Base-by-base conservation (phyloP, 37 sponge, comb jelly and placozoan genomes). In the Ephydatia muelleri region DNA sequence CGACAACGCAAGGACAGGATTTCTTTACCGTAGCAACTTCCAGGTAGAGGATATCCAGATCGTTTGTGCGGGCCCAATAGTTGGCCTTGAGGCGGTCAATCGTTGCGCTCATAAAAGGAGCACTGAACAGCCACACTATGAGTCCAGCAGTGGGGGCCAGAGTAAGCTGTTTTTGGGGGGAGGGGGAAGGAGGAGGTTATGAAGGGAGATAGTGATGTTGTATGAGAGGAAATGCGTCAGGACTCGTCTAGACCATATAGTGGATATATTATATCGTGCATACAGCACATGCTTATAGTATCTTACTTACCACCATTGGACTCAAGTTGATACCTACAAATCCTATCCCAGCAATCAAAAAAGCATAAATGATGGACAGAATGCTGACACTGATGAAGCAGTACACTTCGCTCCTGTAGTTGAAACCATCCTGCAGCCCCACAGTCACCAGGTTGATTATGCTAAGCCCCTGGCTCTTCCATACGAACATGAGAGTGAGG, bases 61-160 rank as follows among this genome's bases (percentile, higher is more conserved):
- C 71, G 2, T 75, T 73, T 23, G 38, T 8, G 43, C 86, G 78
- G 29, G 90, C 80, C 67, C 68, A 89, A 3, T 16, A 57, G 70
- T 77, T 72, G 68, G 67, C 11, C 19, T 83, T 70, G 27, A 89
- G 57, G 37, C 70, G 28, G 6, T 70, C 47, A 4, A 93, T 3
- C n/a, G 74, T 75, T 2, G 87, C 90, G 86, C 93, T 93, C 77
- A 84, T 81, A 3, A 80, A 28, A 19, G 93, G 81, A 21, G 76
- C 67, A 22, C 74, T 72, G 22, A 89, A 30, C 26, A 89, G 28
- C 93, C 85, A 88, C 19, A 80, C 32, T 0, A 86, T n/a, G 36
- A 89, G 49, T 1, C 47, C 37, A 0, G 67, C 19, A n/a, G 79
- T 72, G 30, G 90, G 67, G 2, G 83, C 1, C 0, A 86, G 16